Percentiles rank a stretch among this genome's conserved stretches.
Evolutionary conservation across 1,140 invertebrate species (phyloP).

Genomic region (Drosophila nigromelanica): DNA sequence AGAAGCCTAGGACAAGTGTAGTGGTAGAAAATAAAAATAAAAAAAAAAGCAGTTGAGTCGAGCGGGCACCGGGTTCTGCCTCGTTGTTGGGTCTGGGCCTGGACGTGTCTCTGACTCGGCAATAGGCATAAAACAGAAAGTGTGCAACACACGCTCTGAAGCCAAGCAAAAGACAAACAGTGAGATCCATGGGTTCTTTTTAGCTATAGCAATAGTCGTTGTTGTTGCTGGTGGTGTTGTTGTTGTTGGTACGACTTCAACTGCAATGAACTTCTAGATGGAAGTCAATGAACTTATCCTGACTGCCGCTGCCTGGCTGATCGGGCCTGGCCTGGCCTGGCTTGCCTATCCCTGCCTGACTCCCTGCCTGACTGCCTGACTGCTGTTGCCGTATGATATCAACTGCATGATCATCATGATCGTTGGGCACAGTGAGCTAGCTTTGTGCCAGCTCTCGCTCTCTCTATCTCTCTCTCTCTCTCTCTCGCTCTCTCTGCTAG

Average conservation of each 20-base stretch:
- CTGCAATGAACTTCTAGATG: conserved; percentile 78
- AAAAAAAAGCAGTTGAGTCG: conserved; percentile 28
- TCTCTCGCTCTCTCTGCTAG: not conserved
- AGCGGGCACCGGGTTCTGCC: conserved; percentile 7
- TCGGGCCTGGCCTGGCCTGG: conserved; percentile 1
- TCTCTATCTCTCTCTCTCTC: not conserved
- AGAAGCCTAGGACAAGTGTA: conserved; percentile 69
- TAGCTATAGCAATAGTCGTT: conserved; percentile 2
- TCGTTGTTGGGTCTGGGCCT: conserved; percentile 30
- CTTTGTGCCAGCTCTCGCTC: conserved; percentile 55
- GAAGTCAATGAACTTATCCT: conserved; percentile 80
- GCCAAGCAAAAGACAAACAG: conserved; percentile 61
- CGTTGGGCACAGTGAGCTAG: conserved; percentile 65
- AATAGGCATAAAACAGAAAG: conserved; percentile 77
- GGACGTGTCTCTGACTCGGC: conserved; percentile 41
- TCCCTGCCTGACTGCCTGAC: conserved; percentile 8
- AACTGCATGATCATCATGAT: conserved; percentile 30
- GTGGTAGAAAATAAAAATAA: conserved; percentile 23
- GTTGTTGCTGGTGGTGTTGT: conserved; percentile 46
- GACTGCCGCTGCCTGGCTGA: conserved; percentile 40
- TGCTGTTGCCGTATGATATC: conserved; percentile 69
- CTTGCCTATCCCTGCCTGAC: conserved; percentile 5
- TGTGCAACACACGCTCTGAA: conserved; percentile 75
- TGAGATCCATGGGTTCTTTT: conserved; percentile 27
- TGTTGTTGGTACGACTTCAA: conserved; percentile 53